These are phyloP conservation scores for Channallabes apus DNA, from an alignment of 2,797 vertebrate genomes.

Conservation along the genomic window DNA sequence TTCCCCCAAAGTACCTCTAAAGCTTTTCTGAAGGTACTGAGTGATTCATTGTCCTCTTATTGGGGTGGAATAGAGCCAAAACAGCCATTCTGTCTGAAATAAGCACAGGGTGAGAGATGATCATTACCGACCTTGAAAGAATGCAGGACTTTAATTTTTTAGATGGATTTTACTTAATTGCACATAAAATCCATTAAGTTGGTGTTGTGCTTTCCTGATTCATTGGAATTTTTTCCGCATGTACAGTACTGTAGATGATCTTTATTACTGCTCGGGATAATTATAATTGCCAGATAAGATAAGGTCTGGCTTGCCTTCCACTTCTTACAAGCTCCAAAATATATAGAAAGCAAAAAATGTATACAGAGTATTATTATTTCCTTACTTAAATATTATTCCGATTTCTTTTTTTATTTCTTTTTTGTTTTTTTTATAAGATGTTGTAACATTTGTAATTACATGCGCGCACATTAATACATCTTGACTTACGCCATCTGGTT, in stretches of 20 bases:
- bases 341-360: too few species aligned
- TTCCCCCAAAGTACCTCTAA: background rate
- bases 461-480: too few species aligned
- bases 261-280: background rate
- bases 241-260: background rate
- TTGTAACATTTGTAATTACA: too few species aligned
- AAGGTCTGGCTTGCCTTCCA: background rate
- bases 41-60: constrained; percentile 22
- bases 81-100: constrained; percentile 20
- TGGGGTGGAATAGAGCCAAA: background rate
- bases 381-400: too few species aligned
- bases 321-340: background rate
- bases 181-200: background rate
- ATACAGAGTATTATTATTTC: too few species aligned
- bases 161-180: constrained; percentile 8
- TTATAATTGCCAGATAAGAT: too few species aligned
- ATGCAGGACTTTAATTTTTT: background rate
- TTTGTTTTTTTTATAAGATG: too few species aligned
- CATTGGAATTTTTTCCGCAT: background rate
- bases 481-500: too few species aligned
- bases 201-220: background rate
- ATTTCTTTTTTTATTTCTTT: too few species aligned
- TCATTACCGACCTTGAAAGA: constrained; percentile 12
- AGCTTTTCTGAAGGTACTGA: background rate
- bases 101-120: constrained; percentile 24